These are phyloP conservation scores for Tipula vernalis DNA, from an alignment of 2,888 invertebrate genomes.

Conservation along the genomic window DNA sequence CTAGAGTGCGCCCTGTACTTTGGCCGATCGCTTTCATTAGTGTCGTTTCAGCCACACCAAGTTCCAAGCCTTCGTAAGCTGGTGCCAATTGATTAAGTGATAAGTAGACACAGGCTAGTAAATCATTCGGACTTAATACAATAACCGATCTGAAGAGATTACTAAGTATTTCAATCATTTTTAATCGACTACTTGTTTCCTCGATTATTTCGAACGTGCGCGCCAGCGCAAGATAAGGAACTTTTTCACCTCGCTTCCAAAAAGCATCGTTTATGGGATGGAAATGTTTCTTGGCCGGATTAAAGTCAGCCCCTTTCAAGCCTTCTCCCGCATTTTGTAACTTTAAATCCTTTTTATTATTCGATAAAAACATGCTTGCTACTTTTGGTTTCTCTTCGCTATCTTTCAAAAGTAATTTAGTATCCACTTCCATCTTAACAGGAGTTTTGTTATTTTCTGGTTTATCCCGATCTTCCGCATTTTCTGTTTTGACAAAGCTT, in stretches of 20 bases:
- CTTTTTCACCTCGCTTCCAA: constrained; percentile 62
- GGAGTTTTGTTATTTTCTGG: constrained; percentile 22
- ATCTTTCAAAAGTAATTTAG: constrained; percentile 9
- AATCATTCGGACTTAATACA: constrained; percentile 74
- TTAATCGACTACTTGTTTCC: constrained; percentile 67
- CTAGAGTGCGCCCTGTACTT: constrained; percentile 72
- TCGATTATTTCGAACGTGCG: constrained; percentile 86
- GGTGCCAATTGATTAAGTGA: constrained; percentile 95
- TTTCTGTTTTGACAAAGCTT: constrained; percentile 14
- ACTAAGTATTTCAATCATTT: constrained; percentile 80
- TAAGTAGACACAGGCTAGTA: constrained; percentile 81
- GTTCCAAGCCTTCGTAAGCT: constrained; percentile 83
- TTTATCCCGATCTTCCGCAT: constrained; percentile 16
- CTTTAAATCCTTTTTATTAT: constrained; percentile 19
- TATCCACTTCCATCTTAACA: constrained; percentile 5
- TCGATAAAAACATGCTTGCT: background rate
- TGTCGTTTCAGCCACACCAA: constrained; percentile 90
- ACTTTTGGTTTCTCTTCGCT: constrained; percentile 7
- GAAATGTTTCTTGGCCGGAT: constrained; percentile 60
- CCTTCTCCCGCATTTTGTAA: constrained; percentile 21
- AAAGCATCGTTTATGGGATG: constrained; percentile 73
- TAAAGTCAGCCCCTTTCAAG: constrained; percentile 40
- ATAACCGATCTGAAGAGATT: constrained; percentile 91
- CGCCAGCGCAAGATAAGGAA: constrained; percentile 87
- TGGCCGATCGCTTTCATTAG: constrained; percentile 90